phyloP scores from a whole-genome alignment of 2,113 vertebrate genomes.

The Solenodon paradoxus region DNA sequence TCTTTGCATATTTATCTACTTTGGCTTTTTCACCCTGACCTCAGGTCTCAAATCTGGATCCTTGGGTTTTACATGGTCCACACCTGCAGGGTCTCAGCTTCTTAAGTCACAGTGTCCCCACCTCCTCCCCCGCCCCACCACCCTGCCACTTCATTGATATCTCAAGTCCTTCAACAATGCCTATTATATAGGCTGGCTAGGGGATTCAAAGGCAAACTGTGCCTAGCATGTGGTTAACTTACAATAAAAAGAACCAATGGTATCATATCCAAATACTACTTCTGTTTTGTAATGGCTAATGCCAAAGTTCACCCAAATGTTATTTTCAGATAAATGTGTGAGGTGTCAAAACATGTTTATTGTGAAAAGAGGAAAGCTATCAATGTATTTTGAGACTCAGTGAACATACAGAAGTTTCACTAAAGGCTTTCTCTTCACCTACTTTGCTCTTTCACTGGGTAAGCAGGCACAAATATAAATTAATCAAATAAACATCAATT shows the following conservation, averaged over 20 bases:
- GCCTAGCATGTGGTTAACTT: neutral
- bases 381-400: neutral
- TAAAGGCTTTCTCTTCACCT: neutral
- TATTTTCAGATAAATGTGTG: neutral
- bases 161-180: neutral
- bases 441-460: neutral
- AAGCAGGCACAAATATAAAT: neutral
- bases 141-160: too few relatives aligned
- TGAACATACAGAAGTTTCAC: neutral
- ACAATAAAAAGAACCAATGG: neutral
- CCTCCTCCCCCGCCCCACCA: too few relatives aligned
- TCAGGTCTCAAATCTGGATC: too few relatives aligned
- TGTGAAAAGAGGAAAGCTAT: neutral
- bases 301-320: neutral
- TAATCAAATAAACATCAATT: neutral
- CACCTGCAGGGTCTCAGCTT: too few relatives aligned
- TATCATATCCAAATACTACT: neutral
- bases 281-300: neutral
- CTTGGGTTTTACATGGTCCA: too few relatives aligned
- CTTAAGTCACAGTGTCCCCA: too few relatives aligned
- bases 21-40: too few relatives aligned
- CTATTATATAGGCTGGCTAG: neutral
- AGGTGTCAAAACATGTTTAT: neutral
- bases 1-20: too few relatives aligned
- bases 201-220: neutral